Conservation (phyloP, 2,888 invertebrate species). For the Selenia dentaria region DNA sequence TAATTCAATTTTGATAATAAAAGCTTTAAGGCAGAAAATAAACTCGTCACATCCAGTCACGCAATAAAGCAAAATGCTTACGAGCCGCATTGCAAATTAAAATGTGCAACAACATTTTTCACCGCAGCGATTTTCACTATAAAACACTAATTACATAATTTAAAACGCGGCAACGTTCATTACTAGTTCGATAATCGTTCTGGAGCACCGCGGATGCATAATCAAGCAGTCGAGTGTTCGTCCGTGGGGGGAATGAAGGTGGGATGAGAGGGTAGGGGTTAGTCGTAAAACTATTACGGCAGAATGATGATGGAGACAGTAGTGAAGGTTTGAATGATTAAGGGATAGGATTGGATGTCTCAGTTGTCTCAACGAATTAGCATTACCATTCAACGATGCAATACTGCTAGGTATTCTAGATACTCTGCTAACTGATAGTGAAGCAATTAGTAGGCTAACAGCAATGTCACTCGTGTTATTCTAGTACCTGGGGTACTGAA, state of each 20-base stretch:
- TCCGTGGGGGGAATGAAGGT: slow-evolving; percentile 34
- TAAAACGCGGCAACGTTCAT: slow-evolving; percentile 60
- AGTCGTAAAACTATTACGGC: slow-evolving; percentile 74
- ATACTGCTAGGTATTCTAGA: no score
- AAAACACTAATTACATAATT: slow-evolving; percentile 35
- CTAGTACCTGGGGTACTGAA: no score
- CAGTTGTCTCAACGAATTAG: no score
- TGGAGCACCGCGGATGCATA: slow-evolving; percentile 79
- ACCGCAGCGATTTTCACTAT: slow-evolving; percentile 16
- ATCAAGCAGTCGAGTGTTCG: slow-evolving; percentile 73
- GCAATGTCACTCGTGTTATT: no score
- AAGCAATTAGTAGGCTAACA: no score
- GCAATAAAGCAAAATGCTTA: slow-evolving; percentile 8
- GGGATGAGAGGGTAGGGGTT: slow-evolving; percentile 45
- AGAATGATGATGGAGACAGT: slow-evolving; percentile 9
- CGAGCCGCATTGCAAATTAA: slow-evolving; percentile 9
- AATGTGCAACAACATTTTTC: slow-evolving; percentile 16
- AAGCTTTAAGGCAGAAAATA: neutral
- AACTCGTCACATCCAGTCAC: neutral
- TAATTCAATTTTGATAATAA: no score
- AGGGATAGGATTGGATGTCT: no score
- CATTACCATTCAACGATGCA: no score
- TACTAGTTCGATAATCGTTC: slow-evolving; percentile 81
- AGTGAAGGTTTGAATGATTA: neutral
- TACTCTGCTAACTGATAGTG: no score